Base-by-base conservation (phyloP, 2,888 invertebrate genomes). In the Dascillus cervinus region DNA sequence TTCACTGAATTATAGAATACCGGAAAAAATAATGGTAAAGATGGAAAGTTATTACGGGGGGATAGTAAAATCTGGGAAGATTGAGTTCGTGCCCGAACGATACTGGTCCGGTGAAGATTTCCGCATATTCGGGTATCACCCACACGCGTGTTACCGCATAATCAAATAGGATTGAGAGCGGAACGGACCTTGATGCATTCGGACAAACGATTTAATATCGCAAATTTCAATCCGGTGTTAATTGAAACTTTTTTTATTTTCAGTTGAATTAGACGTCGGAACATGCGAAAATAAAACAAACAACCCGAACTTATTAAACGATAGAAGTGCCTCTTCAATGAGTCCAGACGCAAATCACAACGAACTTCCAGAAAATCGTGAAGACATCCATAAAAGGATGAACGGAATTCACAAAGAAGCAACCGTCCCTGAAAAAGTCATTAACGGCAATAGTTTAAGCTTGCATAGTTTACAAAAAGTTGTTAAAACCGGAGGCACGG, bases 331-430 rank as follows among this genome's bases (percentile, higher is more conserved):
- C 15, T 45, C 43, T 26, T 50, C 52, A 29, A 57, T 57, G 53
- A 55, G 56, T 47, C 59, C 58, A 11, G 62, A 64, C 43, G 49
- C 51, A 27, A 61, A 60, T 48, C 60, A 60, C 54, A 64, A 59
- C 55, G 61, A 59, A 45, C 44, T 52, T 6, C 26, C 39, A 42
- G 44, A 38, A 34, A 44, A 37, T 17, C 41, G 44, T 22, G 44
- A 42, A 24, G 36, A 49, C 11, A 33, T 49, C 6, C 45, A 39
- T 14, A 36, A 45, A 22, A 45, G 44, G 17, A 38, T 47, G 41
- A 50, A 50, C 44, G 50, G 50, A 20, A 24, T 42, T 15, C 52
- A 52, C 38, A 49, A 49, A 22, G 47, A 49, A 29, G 53, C 49
- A 22, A 47, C 45, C 30, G 47, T 56, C 23, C 52, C 55, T 26